These are phyloP conservation scores for Apolygus lucorum DNA, from an alignment of 1,140 invertebrate genomes.

Conservation along the genomic window DNA sequence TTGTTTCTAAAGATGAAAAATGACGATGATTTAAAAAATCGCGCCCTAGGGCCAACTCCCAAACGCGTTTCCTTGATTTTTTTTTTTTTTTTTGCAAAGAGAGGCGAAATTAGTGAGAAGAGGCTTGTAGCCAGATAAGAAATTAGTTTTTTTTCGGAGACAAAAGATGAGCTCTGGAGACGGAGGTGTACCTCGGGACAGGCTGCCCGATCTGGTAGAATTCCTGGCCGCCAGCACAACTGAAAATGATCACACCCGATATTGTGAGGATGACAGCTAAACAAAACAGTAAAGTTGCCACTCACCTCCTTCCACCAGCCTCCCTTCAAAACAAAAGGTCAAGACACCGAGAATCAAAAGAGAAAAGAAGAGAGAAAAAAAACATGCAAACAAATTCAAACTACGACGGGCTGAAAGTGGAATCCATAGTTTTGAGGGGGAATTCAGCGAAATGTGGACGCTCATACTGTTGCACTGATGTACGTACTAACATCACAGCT, in stretches of 20 bases:
- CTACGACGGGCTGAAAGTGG: no score
- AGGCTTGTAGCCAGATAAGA: not conserved
- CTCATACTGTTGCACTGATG: not conserved
- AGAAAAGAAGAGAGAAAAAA: not conserved
- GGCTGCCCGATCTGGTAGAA: constrained; percentile 20
- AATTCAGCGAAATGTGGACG: not conserved
- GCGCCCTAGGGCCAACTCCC: not conserved
- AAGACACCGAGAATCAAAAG: not conserved
- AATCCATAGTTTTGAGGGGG: not conserved
- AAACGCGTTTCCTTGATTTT: no score
- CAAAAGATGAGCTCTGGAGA: not conserved
- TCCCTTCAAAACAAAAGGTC: not conserved
- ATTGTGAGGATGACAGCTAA: not conserved
- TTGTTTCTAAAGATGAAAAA: no score
- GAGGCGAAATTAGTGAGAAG: not conserved
- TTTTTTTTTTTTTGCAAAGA: no score
- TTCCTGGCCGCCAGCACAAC: constrained; percentile 13
- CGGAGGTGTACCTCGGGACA: constrained; percentile 20
- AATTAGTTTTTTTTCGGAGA: not conserved
- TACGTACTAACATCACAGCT: not conserved
- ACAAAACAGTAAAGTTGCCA: not conserved
- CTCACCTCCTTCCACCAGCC: constrained; percentile 12
- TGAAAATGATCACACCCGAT: constrained; percentile 13
- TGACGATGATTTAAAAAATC: no score
- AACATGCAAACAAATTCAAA: no score